Evolutionary conservation across 2,888 invertebrate species (phyloP), one percentile per base, ranked within the genome.

Genomic region (Helicoverpa assulta): DNA sequence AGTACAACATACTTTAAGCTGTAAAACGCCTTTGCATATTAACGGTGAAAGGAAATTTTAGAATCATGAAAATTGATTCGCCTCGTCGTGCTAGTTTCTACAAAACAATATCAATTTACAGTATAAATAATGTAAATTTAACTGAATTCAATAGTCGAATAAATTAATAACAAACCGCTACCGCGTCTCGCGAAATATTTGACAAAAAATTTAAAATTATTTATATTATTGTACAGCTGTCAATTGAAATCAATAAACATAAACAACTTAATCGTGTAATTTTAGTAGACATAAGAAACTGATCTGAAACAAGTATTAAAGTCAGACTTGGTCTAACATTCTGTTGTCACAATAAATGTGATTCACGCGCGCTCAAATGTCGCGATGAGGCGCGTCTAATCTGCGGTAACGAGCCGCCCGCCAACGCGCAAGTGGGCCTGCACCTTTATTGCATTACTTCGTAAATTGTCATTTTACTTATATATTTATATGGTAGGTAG

Each of bases 381-480:
- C 74, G 81, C 88, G 86, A 90, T 90, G 90, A 89, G 89, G 86
- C 90, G 89, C 85, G 86, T 77, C 90, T 88, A 91, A 92, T 92
- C 87, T 86, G 80, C 80, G 70, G 84, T 89, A 90, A 89, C 91
- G 86, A 88, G 86, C 72, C 77, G 70, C 82, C 83, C 86, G 88
- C 86, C 89, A 87, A 89, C 89, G 88, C 88, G 77, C 67, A 82
- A 86, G 87, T 90, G 86, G 88, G 80, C 77, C 86, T 83, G 76
- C 70, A 73, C 84, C 89, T 89, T 89, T 88, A 87, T 78, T 76
- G 79, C 78, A 70, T 72, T 68, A 63, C 59, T 73, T 63, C 64
- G 53, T 65, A 70, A 66, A 62, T 67, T 62, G 61, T 60, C n/a
- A 18, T 12, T 43, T 58, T n/a, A 37, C 19, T 62, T 61, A 57